Evolutionary conservation across 2,888 invertebrate genomes (phyloP), one percentile per base, ranked within the genome.

Genomic region (Rotaria sp.): DNA sequence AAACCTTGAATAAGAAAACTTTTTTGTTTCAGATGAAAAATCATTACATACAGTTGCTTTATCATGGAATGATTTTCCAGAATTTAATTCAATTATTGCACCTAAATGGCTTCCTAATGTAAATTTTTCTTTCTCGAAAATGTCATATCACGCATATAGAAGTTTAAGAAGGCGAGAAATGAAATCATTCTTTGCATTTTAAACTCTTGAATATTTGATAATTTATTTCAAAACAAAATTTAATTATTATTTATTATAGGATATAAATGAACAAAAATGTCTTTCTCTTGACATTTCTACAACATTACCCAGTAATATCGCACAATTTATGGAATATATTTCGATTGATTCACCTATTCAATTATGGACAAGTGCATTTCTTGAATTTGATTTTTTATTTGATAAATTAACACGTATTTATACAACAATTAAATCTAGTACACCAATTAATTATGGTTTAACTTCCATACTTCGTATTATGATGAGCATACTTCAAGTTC

Each of bases 31-130:
- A 92, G 92, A 92, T 88, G 93, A 94, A 88, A 94, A 95, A 90
- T 96, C 97, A 90, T 96, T 97, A 93, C 95, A 95, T 91, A 96
- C 96, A 89, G 95, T 99, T 87, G 95, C 96, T 0, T 94, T 95
- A 89, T 95, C 97, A 1, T 93, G 99, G 88, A 94, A 96, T 41
- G 99, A 99, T 92, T 99, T 99, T 92, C 95, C 94, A 90, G 98
- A 99, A 91, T 89, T 99, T 87, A 97, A 96, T 90, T 96, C 96
- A 4, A 95, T 96, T 87, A 95, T 96, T 18, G 97, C 98, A 24
- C 92, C 99, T 87, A 96, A 96, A 90, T 93, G 96, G 88, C 93
- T 98, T 50, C 93, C 96, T 30, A 96, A 97, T 92, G 94, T 94
- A 91, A 89, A 90, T 97, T 98, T 75, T 35, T 48, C 30, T 21